phyloP scores from a whole-genome alignment of 2,113 vertebrate species.

The Mystacornis crossleyi region DNA sequence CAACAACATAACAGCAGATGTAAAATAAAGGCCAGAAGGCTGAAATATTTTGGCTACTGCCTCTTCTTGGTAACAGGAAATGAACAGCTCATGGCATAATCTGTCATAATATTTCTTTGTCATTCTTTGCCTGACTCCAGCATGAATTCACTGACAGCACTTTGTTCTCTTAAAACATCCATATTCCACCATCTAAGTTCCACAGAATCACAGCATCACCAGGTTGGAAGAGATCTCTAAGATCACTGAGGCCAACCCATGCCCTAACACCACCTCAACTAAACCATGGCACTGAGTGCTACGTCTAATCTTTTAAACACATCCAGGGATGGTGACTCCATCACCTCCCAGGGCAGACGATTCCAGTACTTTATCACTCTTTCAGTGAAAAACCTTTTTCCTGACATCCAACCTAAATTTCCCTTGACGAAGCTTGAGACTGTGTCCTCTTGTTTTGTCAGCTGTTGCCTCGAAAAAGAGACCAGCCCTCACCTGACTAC shows the following conservation, averaged over 20 bases:
- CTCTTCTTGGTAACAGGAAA: slow-evolving; percentile 74
- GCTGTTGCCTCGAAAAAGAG: not conserved
- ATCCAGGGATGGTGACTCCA: not conserved
- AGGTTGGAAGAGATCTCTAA: not conserved
- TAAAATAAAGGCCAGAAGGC: slow-evolving; percentile 54
- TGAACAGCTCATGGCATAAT: slow-evolving; percentile 61
- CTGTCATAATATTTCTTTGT: slow-evolving; percentile 60
- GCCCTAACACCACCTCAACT: not conserved
- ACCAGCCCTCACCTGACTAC: not conserved
- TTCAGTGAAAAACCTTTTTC: not conserved
- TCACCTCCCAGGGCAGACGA: accelerated
- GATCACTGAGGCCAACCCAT: not conserved
- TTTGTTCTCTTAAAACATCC: slow-evolving; percentile 18
- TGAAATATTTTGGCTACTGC: slow-evolving; percentile 60
- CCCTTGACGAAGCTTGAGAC: not conserved
- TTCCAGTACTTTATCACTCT: not conserved
- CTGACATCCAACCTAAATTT: not conserved
- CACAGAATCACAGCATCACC: not conserved
- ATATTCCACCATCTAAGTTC: not conserved
- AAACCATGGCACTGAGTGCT: not conserved
- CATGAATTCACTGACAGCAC: slow-evolving; percentile 14
- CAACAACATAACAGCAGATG: slow-evolving; percentile 63
- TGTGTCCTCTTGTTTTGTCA: not conserved
- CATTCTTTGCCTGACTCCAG: slow-evolving; percentile 42
- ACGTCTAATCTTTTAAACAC: not conserved